Evolutionary conservation across 1,140 invertebrate genomes (phyloP), one percentile per base, ranked within the genome.

Genomic region (Araneus ventricosus): DNA sequence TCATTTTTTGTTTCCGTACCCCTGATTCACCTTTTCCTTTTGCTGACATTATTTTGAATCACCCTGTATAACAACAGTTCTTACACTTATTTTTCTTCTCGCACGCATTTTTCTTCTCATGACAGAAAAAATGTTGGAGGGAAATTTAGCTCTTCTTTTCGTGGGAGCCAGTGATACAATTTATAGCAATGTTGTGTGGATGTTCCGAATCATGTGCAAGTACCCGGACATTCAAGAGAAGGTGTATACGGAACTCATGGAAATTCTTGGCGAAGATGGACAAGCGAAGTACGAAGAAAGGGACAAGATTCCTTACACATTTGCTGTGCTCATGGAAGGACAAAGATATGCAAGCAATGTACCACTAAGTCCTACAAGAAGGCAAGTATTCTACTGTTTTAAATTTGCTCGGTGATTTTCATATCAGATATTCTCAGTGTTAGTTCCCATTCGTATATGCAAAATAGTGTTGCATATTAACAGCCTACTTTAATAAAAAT

Each of bases 321-420:
- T 94, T 57, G 95, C 95, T 20, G 93, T 94, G 34, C 82, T 95
- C 0, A 93, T 92, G 27, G 95, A 95, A 67, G 79, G 94, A 7
- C 94, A 94, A 67, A 92, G 95, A 2, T 94, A 82, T 87, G 91
- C 92, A 1, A 93, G 93, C 88, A 94, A 95, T 80, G 94, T 94
- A 1, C 94, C 94, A 6, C 57, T 94, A 4, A 85, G 70, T 59
- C 24, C 88, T 7, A 92, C 92, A 37, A 86, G 89, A 34, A 41
- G 39, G 84, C 87, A 52, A 34, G 30, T 8, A 67, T 27, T 27
- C 27, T 63, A 0, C 7, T 0, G 0, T 14, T 8, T 8, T 8
- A 45, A 45, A 45, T 8, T 45, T 45, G 5, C 5, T 45, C 7
- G 39, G 39, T 4, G 39, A 4, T 41, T 41, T 39, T 41, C 39